Evolutionary conservation across 2,888 invertebrate species (phyloP).

Genomic region (Erebia palarica): DNA sequence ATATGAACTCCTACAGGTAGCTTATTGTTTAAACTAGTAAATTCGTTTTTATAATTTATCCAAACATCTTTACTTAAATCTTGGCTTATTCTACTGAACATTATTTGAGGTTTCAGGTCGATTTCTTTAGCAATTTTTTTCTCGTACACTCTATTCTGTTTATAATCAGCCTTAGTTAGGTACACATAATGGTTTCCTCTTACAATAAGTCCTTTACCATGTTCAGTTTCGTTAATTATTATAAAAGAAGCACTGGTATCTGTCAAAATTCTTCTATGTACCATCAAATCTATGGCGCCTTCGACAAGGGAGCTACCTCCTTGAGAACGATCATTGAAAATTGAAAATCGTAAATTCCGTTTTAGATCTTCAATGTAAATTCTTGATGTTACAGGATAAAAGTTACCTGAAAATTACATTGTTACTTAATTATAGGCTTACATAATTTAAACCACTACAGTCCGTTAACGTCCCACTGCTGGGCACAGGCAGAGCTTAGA

Average conservation of each 20-base stretch:
- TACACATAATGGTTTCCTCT: slow-evolving; percentile 63
- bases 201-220: slow-evolving; percentile 46
- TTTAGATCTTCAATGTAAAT: slow-evolving; percentile 85
- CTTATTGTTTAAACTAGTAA: slow-evolving; percentile 72
- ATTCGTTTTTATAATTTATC: slow-evolving; percentile 56
- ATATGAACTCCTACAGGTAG: slow-evolving; percentile 88
- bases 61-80: slow-evolving; percentile 59
- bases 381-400: slow-evolving; percentile 94
- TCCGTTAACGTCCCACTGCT: no score
- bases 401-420: slow-evolving; percentile 83
- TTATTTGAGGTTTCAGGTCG: slow-evolving; percentile 50
- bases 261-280: slow-evolving; percentile 90
- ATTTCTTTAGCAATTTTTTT: slow-evolving; percentile 68
- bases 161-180: slow-evolving; percentile 54
- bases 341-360: slow-evolving; percentile 75
- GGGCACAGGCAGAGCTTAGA: no score
- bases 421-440: background rate
- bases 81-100: slow-evolving; percentile 44
- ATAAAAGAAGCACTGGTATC: slow-evolving; percentile 85
- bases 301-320: slow-evolving; percentile 89
- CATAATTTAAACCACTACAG: no score
- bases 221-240: slow-evolving; percentile 54
- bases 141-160: slow-evolving; percentile 60
- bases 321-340: slow-evolving; percentile 90
- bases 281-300: slow-evolving; percentile 90